Conservation (phyloP, 2,113 vertebrate genomes). For the Clarias batrachus region DNA sequence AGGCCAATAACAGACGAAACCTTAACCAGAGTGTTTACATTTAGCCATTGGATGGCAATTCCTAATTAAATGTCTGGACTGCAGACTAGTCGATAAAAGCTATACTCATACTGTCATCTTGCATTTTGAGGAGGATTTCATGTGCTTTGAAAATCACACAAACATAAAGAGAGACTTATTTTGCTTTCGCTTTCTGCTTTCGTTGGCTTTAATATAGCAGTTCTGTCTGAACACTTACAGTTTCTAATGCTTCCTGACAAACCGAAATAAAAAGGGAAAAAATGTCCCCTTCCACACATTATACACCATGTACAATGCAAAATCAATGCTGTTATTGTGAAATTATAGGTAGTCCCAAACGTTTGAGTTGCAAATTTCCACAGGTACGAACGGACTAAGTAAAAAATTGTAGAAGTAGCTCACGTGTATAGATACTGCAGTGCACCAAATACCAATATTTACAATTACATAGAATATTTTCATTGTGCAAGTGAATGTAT, state of each 20-base stretch:
- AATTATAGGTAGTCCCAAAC: neutral
- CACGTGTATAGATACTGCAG: no score
- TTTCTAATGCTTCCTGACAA: neutral
- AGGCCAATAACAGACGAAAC: neutral
- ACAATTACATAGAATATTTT: no score
- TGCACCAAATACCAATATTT: no score
- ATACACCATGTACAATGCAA: neutral
- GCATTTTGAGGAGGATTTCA: neutral
- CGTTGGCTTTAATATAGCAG: neutral
- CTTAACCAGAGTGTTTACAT: neutral
- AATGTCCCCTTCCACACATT: neutral
- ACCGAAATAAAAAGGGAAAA: neutral
- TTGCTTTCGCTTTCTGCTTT: neutral
- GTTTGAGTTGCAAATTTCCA: no score
- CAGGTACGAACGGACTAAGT: no score
- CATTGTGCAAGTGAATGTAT: no score
- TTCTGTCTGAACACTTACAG: neutral
- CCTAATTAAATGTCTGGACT: conserved; percentile 1
- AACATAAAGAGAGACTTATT: neutral
- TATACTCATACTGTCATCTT: neutral
- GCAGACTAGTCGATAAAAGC: neutral
- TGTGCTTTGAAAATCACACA: neutral
- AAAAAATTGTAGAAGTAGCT: no score
- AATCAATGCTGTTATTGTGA: neutral
- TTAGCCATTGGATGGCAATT: neutral